Percentiles rank a stretch among this genome's conserved stretches.
Conservation (phyloP, 2,888 invertebrate genomes). For the Eurytoma adleriae region DNA sequence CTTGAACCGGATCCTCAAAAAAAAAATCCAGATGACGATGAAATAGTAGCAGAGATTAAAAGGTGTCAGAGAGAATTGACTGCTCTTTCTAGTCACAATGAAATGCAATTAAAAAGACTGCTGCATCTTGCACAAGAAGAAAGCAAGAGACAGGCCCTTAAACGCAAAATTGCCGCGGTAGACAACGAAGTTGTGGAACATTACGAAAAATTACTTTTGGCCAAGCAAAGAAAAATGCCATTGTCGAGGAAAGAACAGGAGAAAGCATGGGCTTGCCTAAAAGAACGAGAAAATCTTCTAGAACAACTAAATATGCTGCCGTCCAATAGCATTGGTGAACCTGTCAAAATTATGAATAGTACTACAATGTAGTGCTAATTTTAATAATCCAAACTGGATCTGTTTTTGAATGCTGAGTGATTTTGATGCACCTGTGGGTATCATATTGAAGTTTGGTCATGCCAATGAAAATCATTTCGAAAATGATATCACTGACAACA, state of each 20-base stretch:
- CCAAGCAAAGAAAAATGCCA: conserved; percentile 89
- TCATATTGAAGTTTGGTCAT: conserved; percentile 31
- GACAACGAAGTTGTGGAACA: conserved; percentile 89
- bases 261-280: conserved; percentile 80
- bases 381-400: not conserved
- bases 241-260: conserved; percentile 89
- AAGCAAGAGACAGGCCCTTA: conserved; percentile 86
- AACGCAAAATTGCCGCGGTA: conserved; percentile 84
- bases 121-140: conserved; percentile 86
- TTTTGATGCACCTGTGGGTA: not conserved
- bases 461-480: conserved; percentile 10
- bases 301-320: conserved; percentile 73
- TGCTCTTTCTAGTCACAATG: conserved; percentile 88
- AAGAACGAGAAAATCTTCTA: conserved; percentile 71
- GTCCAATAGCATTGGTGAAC: conserved; percentile 70
- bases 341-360: conserved; percentile 59
- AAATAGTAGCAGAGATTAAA: conserved; percentile 91
- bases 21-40: conserved; percentile 84
- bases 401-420: not conserved
- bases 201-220: conserved; percentile 87
- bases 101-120: conserved; percentile 83
- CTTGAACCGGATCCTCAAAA: conserved; percentile 81
- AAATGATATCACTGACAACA: conserved; percentile 36
- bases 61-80: conserved; percentile 90
- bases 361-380: conserved; percentile 35